A percentile compares a stretch with the other conserved stretches of the same genome.
Evolutionary conservation across 2,888 invertebrate species (phyloP).

Genomic region (Diarsia dahlii): DNA sequence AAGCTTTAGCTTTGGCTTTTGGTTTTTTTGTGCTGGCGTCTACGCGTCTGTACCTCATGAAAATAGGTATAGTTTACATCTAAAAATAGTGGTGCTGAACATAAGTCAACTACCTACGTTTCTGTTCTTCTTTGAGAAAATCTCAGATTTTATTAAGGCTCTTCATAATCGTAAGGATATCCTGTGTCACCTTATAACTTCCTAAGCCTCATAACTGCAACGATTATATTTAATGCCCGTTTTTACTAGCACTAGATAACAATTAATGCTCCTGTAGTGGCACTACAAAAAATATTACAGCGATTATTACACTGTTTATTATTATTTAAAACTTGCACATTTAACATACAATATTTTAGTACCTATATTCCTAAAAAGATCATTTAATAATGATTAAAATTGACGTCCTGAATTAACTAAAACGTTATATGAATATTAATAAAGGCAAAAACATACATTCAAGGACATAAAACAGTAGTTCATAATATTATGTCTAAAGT

Average conservation of each 20-base stretch:
- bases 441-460: conserved; percentile 26
- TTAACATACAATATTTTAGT: background rate
- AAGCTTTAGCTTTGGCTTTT: too few species aligned
- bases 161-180: background rate
- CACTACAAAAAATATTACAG: too few species aligned
- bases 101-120: too few species aligned
- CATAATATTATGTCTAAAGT: conserved; percentile 26
- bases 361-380: background rate
- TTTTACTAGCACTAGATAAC: background rate
- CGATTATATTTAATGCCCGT: background rate
- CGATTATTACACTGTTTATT: background rate
- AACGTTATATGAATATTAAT: conserved; percentile 39
- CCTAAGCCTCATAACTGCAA: background rate
- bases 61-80: background rate
- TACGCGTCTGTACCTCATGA: too few species aligned
- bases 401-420: conserved; percentile 50
- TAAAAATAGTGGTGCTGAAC: background rate
- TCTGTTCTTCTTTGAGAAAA: background rate
- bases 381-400: conserved; percentile 41
- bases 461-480: conserved; percentile 49
- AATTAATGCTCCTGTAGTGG: background rate
- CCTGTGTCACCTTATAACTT: background rate
- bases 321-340: background rate
- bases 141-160: background rate
- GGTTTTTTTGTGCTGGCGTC: too few species aligned